Conservation (phyloP, 2,113 vertebrate genomes). For the Heterocephalus glaber region DNA sequence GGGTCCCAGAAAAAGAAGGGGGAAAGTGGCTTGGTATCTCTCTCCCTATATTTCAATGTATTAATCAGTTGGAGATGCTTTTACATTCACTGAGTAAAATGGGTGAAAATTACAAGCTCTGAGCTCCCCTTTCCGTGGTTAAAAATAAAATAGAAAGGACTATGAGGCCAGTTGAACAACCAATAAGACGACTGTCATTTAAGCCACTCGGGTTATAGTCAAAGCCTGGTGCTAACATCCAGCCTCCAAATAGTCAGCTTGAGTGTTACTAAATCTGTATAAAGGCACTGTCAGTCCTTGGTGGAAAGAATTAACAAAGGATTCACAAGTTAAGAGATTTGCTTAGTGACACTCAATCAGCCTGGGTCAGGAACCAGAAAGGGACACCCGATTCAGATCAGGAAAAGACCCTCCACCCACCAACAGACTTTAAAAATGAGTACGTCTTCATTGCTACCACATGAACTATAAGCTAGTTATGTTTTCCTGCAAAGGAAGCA, state of each 20-base stretch:
- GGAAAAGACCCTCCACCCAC: constrained; percentile 29
- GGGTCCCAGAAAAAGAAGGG: neutral
- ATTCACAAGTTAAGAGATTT: neutral
- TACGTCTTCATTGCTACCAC: constrained; percentile 1
- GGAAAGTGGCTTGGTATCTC: neutral
- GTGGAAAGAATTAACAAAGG: neutral
- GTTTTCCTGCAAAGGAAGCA: constrained; percentile 73
- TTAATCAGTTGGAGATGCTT: neutral
- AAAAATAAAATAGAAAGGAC: neutral
- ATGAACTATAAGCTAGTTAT: constrained; percentile 72
- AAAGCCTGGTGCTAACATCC: neutral
- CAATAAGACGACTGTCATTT: neutral
- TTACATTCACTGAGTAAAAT: neutral
- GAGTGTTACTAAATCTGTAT: neutral
- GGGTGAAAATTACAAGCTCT: neutral
- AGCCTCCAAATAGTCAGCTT: neutral
- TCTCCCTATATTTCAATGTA: neutral
- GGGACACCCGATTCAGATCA: neutral
- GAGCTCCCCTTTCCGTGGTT: neutral
- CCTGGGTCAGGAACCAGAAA: neutral
- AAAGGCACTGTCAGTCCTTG: neutral
- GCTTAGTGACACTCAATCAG: neutral
- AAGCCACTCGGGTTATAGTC: neutral
- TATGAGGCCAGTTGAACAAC: neutral
- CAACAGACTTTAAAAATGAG: constrained; percentile 50